These are phyloP conservation scores for Uropsilus gracilis DNA, from an alignment of 2,113 vertebrate genomes.

Conservation along the genomic window DNA sequence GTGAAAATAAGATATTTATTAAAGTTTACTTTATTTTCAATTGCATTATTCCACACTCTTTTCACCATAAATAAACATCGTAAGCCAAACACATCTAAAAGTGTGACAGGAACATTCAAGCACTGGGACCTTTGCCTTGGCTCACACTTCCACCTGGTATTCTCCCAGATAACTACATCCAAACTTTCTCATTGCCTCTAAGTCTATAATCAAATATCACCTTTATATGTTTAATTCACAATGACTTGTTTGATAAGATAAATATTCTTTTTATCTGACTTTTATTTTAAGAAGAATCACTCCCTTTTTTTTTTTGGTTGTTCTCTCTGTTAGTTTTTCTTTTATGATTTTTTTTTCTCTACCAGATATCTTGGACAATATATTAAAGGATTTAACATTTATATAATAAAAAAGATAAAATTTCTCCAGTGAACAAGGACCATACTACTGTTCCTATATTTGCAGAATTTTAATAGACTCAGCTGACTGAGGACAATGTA, in stretches of 20 bases:
- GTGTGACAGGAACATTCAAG: not conserved
- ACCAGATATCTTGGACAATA: not conserved
- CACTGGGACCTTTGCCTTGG: not conserved
- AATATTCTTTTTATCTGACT: constrained; percentile 4
- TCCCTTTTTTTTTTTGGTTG: not conserved
- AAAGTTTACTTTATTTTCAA: constrained; percentile 2
- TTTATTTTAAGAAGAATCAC: not conserved
- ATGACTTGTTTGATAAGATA: not conserved
- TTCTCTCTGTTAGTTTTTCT: constrained; percentile 14
- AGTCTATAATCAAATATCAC: not conserved
- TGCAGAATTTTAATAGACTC: not conserved
- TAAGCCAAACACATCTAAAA: not conserved
- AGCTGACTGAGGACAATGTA: not conserved
- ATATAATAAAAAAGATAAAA: not conserved
- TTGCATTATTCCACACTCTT: not conserved
- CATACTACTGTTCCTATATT: not conserved
- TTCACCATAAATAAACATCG: not conserved
- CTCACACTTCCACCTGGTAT: not conserved
- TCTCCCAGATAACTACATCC: not conserved
- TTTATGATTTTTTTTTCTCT: not conserved
- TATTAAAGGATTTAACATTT: not conserved
- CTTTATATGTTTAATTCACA: not conserved
- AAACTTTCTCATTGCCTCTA: constrained; percentile 9
- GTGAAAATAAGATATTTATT: constrained; percentile 2
- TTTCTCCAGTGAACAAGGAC: not conserved